Percentiles rank a stretch among this genome's conserved stretches.
phyloP scores from a whole-genome alignment of 2,888 invertebrate species.

The Lymantria monacha region DNA sequence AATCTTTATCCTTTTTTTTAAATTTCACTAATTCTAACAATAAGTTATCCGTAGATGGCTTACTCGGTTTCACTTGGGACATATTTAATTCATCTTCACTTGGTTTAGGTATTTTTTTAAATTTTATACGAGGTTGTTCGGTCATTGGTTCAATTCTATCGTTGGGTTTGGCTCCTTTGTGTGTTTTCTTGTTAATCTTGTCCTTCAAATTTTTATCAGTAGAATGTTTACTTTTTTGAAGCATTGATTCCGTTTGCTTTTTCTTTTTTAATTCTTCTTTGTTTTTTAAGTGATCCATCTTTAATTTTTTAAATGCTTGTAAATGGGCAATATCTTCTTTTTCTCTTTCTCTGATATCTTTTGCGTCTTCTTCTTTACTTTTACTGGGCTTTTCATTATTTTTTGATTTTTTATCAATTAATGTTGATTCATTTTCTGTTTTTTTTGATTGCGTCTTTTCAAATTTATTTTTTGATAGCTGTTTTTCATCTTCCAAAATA shows the following conservation, averaged over 20 bases:
- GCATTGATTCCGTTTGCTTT: constrained; percentile 9
- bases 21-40: not conserved
- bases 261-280: constrained; percentile 8
- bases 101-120: not conserved
- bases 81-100: not conserved
- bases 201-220: not conserved
- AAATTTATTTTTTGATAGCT: not conserved
- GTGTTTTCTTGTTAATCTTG: not conserved
- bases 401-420: not conserved
- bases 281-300: not conserved
- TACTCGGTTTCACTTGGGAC: not conserved
- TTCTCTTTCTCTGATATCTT: not conserved
- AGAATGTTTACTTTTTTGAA: not conserved
- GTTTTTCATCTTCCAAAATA: not conserved
- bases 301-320: not conserved
- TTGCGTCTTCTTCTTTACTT: not conserved
- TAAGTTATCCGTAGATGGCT: not conserved
- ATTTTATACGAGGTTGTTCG: not conserved
- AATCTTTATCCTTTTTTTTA: not conserved
- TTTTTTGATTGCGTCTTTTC: not conserved
- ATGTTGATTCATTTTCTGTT: not conserved
- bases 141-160: not conserved
- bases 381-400: not conserved
- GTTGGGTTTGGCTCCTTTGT: not conserved
- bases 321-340: not conserved